Conservation (phyloP, 2,888 invertebrate species). For the Colletes collaris region DNA sequence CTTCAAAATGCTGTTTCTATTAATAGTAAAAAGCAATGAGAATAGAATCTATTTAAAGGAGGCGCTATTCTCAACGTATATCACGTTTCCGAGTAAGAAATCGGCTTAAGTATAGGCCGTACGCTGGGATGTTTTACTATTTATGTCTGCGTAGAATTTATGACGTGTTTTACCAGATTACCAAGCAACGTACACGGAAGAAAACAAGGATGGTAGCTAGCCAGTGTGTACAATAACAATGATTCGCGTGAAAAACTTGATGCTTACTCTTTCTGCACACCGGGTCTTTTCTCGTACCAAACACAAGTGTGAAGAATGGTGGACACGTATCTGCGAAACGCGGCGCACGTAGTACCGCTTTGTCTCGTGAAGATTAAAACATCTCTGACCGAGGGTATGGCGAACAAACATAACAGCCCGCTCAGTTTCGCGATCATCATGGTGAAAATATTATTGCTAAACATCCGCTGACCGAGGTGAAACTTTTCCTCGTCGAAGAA, state of each 20-base stretch:
- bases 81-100: conserved; percentile 1
- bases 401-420: conserved; percentile 90
- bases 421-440: conserved; percentile 89
- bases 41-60: conserved; percentile 20
- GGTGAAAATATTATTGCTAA: conserved; percentile 88
- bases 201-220: no score
- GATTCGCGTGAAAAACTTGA: no score
- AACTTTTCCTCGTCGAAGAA: conserved; percentile 89
- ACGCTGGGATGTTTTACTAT: not conserved
- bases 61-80: not conserved
- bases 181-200: not conserved
- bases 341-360: conserved; percentile 87
- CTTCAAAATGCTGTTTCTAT: not conserved
- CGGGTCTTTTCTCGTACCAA: conserved; percentile 90
- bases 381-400: conserved; percentile 89
- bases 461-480: conserved; percentile 88
- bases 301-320: conserved; percentile 90
- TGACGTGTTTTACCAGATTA: not conserved
- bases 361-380: conserved; percentile 89
- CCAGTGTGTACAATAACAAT: no score
- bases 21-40: not conserved
- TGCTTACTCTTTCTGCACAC: conserved; percentile 72
- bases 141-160: not conserved
- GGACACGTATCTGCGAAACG: conserved; percentile 91
- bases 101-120: not conserved